Base-by-base conservation (phyloP, 2,888 invertebrate genomes). In the Atherix ibis region DNA sequence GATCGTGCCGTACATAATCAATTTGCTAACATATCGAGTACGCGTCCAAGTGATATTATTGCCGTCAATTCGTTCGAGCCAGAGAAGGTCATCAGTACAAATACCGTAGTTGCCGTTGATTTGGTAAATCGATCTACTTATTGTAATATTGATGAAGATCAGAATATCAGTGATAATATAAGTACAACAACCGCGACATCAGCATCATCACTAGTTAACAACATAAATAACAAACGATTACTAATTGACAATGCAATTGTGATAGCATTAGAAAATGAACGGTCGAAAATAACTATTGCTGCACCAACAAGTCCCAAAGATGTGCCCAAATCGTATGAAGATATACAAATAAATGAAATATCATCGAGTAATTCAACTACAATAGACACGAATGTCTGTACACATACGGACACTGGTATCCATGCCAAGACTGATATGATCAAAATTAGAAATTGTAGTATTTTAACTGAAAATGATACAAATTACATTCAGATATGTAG, bases 331-430 rank as follows among this genome's bases (percentile, higher is more conserved):
- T 29, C 35, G 40, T 66, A 64, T 42, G 58, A 54, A 38, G 53
- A 64, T 22, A 73, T 75, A 27, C 75, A 76, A 56, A 75, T 75
- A 42, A 69, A 75, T 52, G 75, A 76, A 53, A 70, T 76, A 13
- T 73, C 74, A 2, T 74, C 75, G 2, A 72, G 71, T 45, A 70
- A n/a, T n/a, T n/a, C n/a, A n/a, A n/a, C n/a, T n/a, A n/a, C n/a
- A n/a, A n/a, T n/a, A n/a, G n/a, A n/a, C n/a, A n/a, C n/a, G n/a
- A n/a, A n/a, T n/a, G n/a, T n/a, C n/a, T n/a, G n/a, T n/a, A n/a
- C n/a, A n/a, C n/a, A n/a, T n/a, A n/a, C n/a, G n/a, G n/a, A n/a
- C n/a, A n/a, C n/a, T n/a, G n/a, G n/a, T n/a, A n/a, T n/a, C n/a
- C n/a, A n/a, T n/a, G n/a, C n/a, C n/a, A n/a, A n/a, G n/a, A n/a